These are phyloP conservation scores for Eulacestoma nigropectus DNA, from an alignment of 2,113 vertebrate species.

Conservation along the genomic window DNA sequence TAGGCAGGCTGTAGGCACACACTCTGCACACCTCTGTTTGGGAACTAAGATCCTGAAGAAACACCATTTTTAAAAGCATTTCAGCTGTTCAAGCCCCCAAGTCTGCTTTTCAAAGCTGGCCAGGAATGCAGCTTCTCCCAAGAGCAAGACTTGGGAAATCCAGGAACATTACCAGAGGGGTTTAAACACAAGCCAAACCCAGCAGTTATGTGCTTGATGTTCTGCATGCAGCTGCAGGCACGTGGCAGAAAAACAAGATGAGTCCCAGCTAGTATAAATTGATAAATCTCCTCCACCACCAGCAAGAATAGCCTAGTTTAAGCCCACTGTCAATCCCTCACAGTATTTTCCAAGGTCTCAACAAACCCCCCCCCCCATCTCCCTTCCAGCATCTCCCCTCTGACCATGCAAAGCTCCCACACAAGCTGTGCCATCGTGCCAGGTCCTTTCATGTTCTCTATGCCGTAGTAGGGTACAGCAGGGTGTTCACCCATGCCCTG, in stretches of 20 bases:
- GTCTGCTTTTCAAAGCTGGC: neutral
- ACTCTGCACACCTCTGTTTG: neutral
- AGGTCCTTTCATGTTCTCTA: neutral
- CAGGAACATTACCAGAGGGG: neutral
- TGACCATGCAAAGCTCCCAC: fast-evolving
- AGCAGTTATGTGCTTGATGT: fast-evolving
- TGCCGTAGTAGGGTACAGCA: fast-evolving
- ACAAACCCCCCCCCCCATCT: neutral
- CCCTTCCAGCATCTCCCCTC: neutral
- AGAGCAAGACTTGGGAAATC: neutral
- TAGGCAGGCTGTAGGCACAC: fast-evolving
- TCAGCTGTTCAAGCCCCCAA: neutral
- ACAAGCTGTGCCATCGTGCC: fast-evolving
- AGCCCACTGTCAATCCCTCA: neutral
- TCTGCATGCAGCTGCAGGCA: fast-evolving
- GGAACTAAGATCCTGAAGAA: neutral
- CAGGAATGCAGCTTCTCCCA: neutral
- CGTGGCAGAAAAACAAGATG: neutral
- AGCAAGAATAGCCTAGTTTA: neutral
- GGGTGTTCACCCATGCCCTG: neutral
- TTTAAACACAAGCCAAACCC: neutral
- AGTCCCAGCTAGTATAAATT: neutral
- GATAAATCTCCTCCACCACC: neutral
- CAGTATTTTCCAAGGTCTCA: neutral
- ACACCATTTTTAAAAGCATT: neutral